Conservation (phyloP, 2,888 invertebrate species). For the Drosophila siamana region DNA sequence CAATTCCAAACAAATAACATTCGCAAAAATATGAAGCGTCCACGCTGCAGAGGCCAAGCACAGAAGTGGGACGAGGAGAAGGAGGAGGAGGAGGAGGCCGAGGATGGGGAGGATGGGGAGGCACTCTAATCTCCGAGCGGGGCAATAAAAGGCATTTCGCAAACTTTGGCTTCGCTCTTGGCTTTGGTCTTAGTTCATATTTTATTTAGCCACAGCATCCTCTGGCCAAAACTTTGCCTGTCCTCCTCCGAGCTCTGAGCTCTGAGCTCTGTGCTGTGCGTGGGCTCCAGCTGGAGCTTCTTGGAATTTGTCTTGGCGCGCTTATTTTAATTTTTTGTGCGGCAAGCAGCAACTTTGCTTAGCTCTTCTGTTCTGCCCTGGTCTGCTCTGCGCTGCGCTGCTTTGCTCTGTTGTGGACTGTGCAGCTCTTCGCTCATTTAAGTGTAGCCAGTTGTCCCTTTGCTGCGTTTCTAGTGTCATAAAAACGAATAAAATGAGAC, state of each 20-base stretch:
- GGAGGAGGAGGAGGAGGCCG: neutral
- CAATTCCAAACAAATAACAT: constrained; percentile 69
- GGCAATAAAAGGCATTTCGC: constrained; percentile 72
- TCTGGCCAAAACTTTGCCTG: constrained; percentile 42
- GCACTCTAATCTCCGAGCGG: constrained; percentile 64
- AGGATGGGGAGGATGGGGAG: constrained; percentile 7
- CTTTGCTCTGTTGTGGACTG: too few relatives aligned
- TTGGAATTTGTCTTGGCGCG: constrained; percentile 60
- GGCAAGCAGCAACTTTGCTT: neutral
- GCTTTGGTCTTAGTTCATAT: constrained; percentile 73
- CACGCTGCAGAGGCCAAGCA: neutral
- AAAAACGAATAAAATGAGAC: constrained; percentile 67
- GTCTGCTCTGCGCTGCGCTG: too few relatives aligned
- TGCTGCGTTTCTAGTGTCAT: constrained; percentile 63
- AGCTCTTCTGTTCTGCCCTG: constrained; percentile 26
- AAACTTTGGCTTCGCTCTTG: constrained; percentile 71
- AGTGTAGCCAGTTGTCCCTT: constrained; percentile 46
- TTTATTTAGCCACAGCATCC: constrained; percentile 72
- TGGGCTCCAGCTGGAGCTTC: constrained; percentile 54
- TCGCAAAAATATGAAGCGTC: constrained; percentile 57
- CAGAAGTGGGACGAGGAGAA: too few relatives aligned
- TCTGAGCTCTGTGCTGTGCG: neutral
- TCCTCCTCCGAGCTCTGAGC: neutral
- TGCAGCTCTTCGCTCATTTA: constrained; percentile 37
- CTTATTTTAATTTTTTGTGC: constrained; percentile 66